Conservation (phyloP, 1,140 invertebrate species). For the Calephelis nemesis region DNA sequence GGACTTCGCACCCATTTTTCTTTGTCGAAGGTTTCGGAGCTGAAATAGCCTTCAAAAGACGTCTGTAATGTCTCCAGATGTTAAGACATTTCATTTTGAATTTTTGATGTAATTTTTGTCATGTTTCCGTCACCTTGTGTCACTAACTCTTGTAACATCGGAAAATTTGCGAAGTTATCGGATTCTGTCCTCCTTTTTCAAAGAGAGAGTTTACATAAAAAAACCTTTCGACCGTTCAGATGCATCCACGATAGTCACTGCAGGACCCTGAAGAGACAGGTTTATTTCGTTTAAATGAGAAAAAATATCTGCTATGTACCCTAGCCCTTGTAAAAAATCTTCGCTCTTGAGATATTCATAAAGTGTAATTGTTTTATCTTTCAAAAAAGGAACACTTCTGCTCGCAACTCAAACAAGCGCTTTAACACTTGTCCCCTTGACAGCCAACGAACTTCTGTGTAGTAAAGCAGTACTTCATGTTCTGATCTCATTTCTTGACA, state of each 20-base stretch:
- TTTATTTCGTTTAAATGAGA: constrained; percentile 19
- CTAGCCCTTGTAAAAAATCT: constrained; percentile 25
- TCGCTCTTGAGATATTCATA: constrained; percentile 14
- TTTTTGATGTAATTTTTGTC: neutral
- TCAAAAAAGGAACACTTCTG: constrained; percentile 20
- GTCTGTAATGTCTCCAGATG: constrained; percentile 15
- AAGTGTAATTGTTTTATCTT: neutral
- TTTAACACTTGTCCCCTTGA: constrained; percentile 23
- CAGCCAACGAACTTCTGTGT: constrained; percentile 27
- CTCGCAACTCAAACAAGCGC: constrained; percentile 26
- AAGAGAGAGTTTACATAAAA: constrained; percentile 20
- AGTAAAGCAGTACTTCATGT: constrained; percentile 25
- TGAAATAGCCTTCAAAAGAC: constrained; percentile 24
- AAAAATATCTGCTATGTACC: constrained; percentile 23
- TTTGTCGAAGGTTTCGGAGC: constrained; percentile 13
- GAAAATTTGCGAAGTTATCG: constrained; percentile 18
- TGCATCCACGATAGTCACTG: constrained; percentile 17
- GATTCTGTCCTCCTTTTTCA: constrained; percentile 19
- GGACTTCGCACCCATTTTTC: constrained; percentile 24
- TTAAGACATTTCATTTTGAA: constrained; percentile 4
- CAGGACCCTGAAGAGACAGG: constrained; percentile 21
- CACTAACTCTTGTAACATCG: constrained; percentile 5
- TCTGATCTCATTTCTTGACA: constrained; percentile 25
- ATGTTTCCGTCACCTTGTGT: neutral
- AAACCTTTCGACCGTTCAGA: constrained; percentile 16